Evolutionary conservation across 1,140 invertebrate genomes (phyloP).

Genomic region (Anoplophora glabripennis): DNA sequence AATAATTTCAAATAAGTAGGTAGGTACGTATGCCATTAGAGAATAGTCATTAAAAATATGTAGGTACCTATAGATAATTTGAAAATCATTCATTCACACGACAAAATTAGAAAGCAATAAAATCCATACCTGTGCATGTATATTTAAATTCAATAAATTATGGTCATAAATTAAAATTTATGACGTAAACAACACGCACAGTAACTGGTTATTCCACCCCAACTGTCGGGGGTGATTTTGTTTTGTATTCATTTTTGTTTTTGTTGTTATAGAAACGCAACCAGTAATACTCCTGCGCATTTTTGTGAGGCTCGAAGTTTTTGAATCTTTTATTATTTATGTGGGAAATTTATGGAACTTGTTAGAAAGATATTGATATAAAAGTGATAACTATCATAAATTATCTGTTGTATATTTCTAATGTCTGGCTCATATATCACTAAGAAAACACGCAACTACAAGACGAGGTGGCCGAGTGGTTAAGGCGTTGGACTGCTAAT

Average conservation of each 20-base stretch:
- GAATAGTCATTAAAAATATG: background rate
- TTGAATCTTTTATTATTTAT: too few species aligned
- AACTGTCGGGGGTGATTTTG: conserved; percentile 17
- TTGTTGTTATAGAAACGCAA: conserved; percentile 19
- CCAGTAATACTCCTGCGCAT: background rate
- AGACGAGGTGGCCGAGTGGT: conserved; percentile 86
- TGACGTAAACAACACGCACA: conserved; percentile 11
- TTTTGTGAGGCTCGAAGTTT: background rate
- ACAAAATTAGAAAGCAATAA: background rate
- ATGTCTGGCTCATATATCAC: too few species aligned
- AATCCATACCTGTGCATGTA: background rate
- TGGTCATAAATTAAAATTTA: background rate
- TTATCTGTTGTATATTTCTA: too few species aligned
- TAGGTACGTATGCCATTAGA: background rate
- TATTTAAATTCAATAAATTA: too few species aligned
- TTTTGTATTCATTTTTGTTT: conserved; percentile 23
- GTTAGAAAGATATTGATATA: too few species aligned
- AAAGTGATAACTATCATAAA: too few species aligned
- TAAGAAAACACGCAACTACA: too few species aligned
- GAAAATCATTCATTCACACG: background rate
- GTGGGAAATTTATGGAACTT: too few species aligned
- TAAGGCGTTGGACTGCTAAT: conserved; percentile 84
- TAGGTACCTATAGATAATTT: background rate
- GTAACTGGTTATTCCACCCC: conserved; percentile 5
- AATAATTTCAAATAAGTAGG: background rate